Percentiles rank a stretch among this genome's conserved stretches.
These are phyloP conservation scores for Nasonia longicornis DNA, from an alignment of 1,140 invertebrate species.

Conservation along the genomic window DNA sequence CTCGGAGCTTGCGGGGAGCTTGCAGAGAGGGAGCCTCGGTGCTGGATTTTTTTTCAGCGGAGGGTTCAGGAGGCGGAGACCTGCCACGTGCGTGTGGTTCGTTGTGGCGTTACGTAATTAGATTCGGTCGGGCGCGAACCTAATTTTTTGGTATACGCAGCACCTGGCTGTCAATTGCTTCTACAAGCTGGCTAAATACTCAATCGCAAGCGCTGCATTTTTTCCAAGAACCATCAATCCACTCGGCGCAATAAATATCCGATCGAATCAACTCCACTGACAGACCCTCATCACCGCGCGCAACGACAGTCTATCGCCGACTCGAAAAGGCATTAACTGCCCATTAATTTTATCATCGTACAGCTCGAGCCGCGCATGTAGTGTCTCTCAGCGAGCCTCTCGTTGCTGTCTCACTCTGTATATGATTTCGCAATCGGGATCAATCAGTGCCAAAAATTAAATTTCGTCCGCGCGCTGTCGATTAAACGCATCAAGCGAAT, in stretches of 20 bases:
- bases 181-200: not conserved
- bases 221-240: not conserved
- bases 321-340: not conserved
- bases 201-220: not conserved
- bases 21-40: not conserved
- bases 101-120: no score
- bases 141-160: not conserved
- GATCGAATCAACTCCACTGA: no score
- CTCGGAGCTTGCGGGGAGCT: not conserved
- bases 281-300: no score
- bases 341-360: not conserved
- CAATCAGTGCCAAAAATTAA: conserved; percentile 33
- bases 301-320: not conserved
- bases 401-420: not conserved
- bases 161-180: no score
- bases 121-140: no score
- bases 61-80: not conserved
- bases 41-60: not conserved
- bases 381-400: no score
- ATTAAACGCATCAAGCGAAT: conserved; percentile 17
- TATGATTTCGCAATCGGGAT: conserved; percentile 18
- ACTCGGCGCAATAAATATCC: no score
- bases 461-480: not conserved
- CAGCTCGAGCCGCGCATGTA: no score
- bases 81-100: no score